Percentiles rank a stretch among this genome's conserved stretches.
These are phyloP conservation scores for Sander lucioperca DNA, from an alignment of 2,113 vertebrate species.

Conservation along the genomic window DNA sequence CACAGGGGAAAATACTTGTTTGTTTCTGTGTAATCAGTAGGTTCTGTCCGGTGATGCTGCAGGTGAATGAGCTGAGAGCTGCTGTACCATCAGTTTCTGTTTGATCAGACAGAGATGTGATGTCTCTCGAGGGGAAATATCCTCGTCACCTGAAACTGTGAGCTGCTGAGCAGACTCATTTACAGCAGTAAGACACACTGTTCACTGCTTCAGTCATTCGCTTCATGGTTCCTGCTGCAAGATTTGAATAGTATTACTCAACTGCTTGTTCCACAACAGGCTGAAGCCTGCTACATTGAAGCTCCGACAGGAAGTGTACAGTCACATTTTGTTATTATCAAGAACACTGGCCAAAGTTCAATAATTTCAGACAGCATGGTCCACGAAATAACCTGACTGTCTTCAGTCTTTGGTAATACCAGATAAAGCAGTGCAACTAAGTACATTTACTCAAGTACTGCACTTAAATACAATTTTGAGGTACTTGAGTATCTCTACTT, in stretches of 20 bases:
- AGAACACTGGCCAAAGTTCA: not conserved
- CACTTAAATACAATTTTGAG: too few species aligned
- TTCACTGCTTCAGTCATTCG: not conserved
- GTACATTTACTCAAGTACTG: too few species aligned
- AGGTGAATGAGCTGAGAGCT: slow-evolving; percentile 25
- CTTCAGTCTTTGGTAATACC: too few species aligned
- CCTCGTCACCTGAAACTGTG: not conserved
- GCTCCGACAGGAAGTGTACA: not conserved
- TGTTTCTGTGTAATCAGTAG: not conserved
- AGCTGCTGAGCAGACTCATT: slow-evolving; percentile 1
- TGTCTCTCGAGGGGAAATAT: not conserved
- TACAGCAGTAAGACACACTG: not conserved
- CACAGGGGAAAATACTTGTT: slow-evolving; percentile 1
- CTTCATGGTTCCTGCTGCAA: not conserved
- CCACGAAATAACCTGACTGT: too few species aligned
- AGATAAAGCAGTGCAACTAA: too few species aligned
- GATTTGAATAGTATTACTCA: not conserved
- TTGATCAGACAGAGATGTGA: not conserved
- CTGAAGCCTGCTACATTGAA: not conserved
- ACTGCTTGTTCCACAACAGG: not conserved
- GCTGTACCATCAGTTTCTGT: slow-evolving; percentile 1
- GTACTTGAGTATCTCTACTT: too few species aligned
- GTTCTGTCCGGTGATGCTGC: slow-evolving; percentile 27
- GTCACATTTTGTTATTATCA: not conserved
- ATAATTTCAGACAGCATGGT: too few species aligned